These are phyloP conservation scores for Artibeus lituratus DNA, from an alignment of 2,797 vertebrate species.

Conservation along the genomic window DNA sequence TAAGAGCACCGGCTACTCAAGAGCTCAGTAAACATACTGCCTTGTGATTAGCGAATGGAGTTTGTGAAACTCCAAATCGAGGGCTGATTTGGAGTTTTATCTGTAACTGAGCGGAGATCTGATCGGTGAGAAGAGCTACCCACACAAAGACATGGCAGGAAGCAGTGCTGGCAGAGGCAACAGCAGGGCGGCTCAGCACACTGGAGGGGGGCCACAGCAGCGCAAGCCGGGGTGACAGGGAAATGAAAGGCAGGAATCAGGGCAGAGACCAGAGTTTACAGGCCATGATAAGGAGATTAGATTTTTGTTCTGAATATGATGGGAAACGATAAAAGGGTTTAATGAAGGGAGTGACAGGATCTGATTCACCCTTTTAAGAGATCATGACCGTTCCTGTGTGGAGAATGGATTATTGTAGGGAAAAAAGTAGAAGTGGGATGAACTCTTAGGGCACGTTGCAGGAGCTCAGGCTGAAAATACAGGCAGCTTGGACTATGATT, in stretches of 20 bases:
- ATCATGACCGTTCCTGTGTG: neutral
- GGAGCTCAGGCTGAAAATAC: neutral
- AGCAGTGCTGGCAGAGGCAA: neutral
- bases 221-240: neutral
- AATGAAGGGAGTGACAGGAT: conserved; percentile 21
- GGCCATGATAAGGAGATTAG: neutral
- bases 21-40: neutral
- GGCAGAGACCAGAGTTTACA: neutral
- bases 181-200: neutral
- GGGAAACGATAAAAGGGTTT: conserved; percentile 34
- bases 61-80: too few species aligned
- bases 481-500: neutral
- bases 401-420: conserved; percentile 43
- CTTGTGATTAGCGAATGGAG: neutral
- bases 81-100: neutral
- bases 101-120: neutral
- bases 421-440: neutral
- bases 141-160: neutral
- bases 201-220: neutral
- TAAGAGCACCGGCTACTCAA: neutral
- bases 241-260: neutral
- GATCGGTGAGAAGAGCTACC: neutral
- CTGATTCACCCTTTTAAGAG: conserved; percentile 1
- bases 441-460: neutral
- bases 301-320: conserved; percentile 20